phyloP scores from a whole-genome alignment of 2,797 vertebrate genomes.

The Sparus aurata region DNA sequence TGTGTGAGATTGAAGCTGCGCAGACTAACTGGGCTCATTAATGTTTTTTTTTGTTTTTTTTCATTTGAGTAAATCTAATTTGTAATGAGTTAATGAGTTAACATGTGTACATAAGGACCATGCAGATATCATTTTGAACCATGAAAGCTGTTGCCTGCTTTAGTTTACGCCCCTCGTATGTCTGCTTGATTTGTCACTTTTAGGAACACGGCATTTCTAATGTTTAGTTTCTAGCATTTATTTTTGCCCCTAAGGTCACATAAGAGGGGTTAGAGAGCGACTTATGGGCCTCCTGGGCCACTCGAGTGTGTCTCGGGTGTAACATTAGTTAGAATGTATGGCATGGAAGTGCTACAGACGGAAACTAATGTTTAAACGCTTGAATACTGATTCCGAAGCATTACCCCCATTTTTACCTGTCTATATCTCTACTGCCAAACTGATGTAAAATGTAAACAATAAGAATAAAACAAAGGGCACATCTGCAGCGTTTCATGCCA shows the following conservation, averaged over 20 bases:
- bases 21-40: too few species aligned
- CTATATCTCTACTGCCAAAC: too few species aligned
- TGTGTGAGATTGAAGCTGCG: neutral
- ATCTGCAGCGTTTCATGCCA: neutral
- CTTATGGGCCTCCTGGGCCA: slow-evolving; percentile 11
- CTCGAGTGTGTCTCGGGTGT: slow-evolving; percentile 23
- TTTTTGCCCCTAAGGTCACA: slow-evolving; percentile 23
- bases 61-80: too few species aligned
- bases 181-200: neutral
- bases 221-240: neutral
- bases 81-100: neutral
- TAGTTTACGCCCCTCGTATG: neutral
- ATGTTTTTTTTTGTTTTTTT: too few species aligned
- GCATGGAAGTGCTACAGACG: neutral
- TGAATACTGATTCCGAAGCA: neutral
- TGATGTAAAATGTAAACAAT: neutral
- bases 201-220: neutral
- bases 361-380: neutral
- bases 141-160: neutral
- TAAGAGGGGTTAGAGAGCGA: neutral
- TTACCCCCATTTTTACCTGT: neutral
- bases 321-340: slow-evolving; percentile 18
- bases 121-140: neutral
- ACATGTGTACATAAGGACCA: neutral
- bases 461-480: neutral